Conservation (phyloP, 2,888 invertebrate species). For the Bombyx huttoni region DNA sequence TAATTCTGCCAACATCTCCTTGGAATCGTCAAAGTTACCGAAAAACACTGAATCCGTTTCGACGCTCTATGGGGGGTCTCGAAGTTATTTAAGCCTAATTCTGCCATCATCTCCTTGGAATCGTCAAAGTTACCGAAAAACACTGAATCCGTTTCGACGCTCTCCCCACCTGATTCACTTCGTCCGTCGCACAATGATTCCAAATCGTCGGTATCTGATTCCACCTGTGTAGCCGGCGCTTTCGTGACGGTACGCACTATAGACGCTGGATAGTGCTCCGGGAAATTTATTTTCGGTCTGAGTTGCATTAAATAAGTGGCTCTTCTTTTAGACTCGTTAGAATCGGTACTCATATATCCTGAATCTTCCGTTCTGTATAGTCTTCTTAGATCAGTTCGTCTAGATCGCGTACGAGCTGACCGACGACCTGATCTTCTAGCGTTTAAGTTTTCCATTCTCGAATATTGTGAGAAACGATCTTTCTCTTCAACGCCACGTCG, state of each 20-base stretch:
- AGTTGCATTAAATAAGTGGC: conserved; percentile 60
- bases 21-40: conserved; percentile 75
- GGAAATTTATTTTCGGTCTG: conserved; percentile 35
- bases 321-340: conserved; percentile 73
- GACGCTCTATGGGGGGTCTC: no score
- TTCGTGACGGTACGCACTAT: conserved; percentile 26
- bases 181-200: conserved; percentile 84
- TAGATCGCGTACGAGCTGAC: conserved; percentile 48
- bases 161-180: conserved; percentile 90
- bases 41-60: conserved; percentile 90
- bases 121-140: conserved; percentile 82
- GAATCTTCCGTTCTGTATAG: conserved; percentile 77
- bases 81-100: conserved; percentile 39
- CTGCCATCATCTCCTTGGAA: conserved; percentile 51
- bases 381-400: conserved; percentile 52
- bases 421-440: conserved; percentile 51
- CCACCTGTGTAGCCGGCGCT: conserved; percentile 38
- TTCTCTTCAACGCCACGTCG: conserved; percentile 46
- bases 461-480: conserved; percentile 41
- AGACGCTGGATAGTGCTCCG: conserved; percentile 26
- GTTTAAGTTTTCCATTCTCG: conserved; percentile 42
- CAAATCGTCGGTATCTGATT: conserved; percentile 79
- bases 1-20: conserved; percentile 51
- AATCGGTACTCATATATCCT: conserved; percentile 89
- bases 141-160: conserved; percentile 89